Base-by-base conservation (phyloP, 2,797 vertebrate species). In the Buphagus erythrorhynchus region DNA sequence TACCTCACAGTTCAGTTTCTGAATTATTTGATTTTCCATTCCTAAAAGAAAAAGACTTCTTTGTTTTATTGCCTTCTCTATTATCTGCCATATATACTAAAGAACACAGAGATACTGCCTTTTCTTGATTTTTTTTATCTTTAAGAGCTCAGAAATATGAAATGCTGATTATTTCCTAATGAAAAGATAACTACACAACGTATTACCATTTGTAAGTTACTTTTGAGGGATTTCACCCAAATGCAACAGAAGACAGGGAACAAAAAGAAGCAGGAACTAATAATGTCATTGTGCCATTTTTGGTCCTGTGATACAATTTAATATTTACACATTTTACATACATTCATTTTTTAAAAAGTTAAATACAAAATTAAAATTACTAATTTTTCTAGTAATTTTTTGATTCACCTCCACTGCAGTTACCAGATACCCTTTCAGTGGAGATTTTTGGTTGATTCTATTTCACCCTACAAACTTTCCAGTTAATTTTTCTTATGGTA, bases 281-380 rank as follows among this genome's bases (percentile, higher is more conserved):
- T 13, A 62, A 42, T 1, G 4, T 26, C 5, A 29, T 16, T 6
- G 1, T 12, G 3, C 58, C 12, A 18, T 33, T 83, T 77, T 62
- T 57, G 17, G 40, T 81, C n/a, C 13, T 28, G 35, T 29, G 15
- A 46, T 2, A 14, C 6, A 2, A 8, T 63, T 69, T 59, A 81
- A 31, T 3, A 2, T 29, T 78, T 83, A 55, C 6, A 43, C 3
- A 13, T 33, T 86, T 54, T 31, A 33, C 22, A 43, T 10, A 31
- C 0, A 2, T 52, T 36, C 2, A 2, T 29, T 36, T 61, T 65
- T 45, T 16, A 1, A 6, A n/a, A 85, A 65, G 5, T 11, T 65
- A 65, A 67, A 77, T 42, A 0, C 4, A 49, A 68, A 61, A 29
- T 24, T 38, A 16, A 49, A 67, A 84, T 38, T 9, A 26, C 3